These are phyloP conservation scores for Meleagris gallopavo DNA, from an alignment of 2,113 vertebrate species.

Conservation along the genomic window DNA sequence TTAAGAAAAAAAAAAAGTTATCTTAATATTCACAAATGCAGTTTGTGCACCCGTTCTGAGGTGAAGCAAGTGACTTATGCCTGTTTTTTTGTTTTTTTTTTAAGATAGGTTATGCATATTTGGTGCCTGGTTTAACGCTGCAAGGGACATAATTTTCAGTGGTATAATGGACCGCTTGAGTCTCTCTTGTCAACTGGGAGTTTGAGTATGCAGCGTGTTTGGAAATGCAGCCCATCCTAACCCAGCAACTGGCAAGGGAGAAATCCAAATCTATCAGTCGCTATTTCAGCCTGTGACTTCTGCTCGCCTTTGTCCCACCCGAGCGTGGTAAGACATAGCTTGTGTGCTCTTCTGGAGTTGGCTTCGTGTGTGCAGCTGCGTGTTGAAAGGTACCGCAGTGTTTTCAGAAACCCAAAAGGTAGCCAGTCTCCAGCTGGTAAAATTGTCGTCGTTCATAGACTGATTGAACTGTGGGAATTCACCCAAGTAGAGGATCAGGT, in stretches of 20 bases:
- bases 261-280: background rate
- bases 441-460: constrained; percentile 34
- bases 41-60: background rate
- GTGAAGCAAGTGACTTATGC: background rate
- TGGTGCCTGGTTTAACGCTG: background rate
- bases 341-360: background rate
- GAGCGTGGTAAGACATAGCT: background rate
- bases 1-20: background rate
- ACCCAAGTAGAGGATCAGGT: constrained; percentile 14
- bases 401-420: background rate
- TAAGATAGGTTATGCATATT: background rate
- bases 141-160: background rate
- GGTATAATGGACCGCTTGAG: background rate
- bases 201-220: background rate
- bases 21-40: background rate
- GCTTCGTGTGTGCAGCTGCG: background rate
- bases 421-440: constrained; percentile 36
- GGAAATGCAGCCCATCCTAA: background rate
- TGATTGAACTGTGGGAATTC: constrained; percentile 15
- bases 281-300: background rate
- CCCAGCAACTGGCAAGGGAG: background rate
- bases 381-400: background rate
- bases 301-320: background rate
- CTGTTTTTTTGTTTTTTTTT: background rate
- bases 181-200: background rate